Conservation (phyloP, 2,888 invertebrate species). For the Sclerodermus sp. region DNA sequence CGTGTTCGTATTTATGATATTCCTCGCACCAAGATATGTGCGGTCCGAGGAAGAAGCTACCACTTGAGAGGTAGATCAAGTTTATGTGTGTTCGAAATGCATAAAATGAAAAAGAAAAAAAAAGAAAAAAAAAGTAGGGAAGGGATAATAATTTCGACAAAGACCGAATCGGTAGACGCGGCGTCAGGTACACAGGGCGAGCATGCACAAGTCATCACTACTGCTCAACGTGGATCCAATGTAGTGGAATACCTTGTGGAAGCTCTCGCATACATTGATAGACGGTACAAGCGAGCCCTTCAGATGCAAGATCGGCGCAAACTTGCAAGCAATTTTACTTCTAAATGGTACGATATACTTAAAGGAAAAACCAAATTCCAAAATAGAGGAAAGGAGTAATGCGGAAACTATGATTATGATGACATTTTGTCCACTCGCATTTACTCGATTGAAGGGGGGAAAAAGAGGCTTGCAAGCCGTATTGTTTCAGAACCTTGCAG, state of each 20-base stretch:
- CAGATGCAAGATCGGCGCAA: not conserved
- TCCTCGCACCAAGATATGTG: too few species aligned
- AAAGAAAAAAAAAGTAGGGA: not conserved
- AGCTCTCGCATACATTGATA: constrained; percentile 7
- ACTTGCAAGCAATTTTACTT: not conserved
- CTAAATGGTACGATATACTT: not conserved
- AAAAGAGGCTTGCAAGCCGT: not conserved
- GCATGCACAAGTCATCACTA: constrained; percentile 11
- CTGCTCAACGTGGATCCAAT: not conserved
- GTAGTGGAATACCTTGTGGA: not conserved
- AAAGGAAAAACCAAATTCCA: too few species aligned
- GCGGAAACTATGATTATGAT: not conserved
- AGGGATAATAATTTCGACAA: not conserved
- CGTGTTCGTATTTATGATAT: too few species aligned
- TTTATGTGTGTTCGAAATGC: not conserved
- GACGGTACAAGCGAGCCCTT: constrained; percentile 1
- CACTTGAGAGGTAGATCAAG: too few species aligned
- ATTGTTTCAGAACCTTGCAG: not conserved
- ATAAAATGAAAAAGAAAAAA: too few species aligned
- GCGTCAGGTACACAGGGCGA: constrained; percentile 47
- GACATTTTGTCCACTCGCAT: not conserved
- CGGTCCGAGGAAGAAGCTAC: too few species aligned
- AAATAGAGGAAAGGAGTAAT: too few species aligned
- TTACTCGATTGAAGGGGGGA: not conserved
- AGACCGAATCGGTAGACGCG: not conserved